Evolutionary conservation across 2,113 vertebrate genomes (phyloP), one percentile per base, ranked within the genome.

Genomic region (Triplophysa tibetana): DNA sequence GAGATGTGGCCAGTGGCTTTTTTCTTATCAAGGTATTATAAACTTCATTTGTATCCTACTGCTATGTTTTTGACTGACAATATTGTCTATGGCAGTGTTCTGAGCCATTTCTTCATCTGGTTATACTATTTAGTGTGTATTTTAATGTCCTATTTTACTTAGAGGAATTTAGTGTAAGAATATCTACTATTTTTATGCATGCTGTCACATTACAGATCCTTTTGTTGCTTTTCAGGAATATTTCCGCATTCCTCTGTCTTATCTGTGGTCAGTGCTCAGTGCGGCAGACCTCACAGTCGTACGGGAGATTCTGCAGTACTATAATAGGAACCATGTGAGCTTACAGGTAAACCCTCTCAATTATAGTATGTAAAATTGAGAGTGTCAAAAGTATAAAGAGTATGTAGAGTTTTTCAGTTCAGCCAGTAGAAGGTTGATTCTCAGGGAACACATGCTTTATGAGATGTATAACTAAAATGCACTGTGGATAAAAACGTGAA

Each of bases 281-380:
- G 68, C 84, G 8, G 58, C 90, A 52, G 87, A 93, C 60, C 70
- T 83, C 75, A 80, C 77, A 73, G 92, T 91, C 0, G 45, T 90
- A 83, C 87, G 89, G 33, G 82, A 91, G 83, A 91, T 94, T 70
- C 83, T 94, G n/a, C 86, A 88, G 69, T 92, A 89, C 80, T 90
- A 90, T 41, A 86, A 52, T 80, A 87, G 82, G 23, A 88, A 93
- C 83, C 87, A 86, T 75, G 69, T 81, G 0, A 82, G 23, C 0
- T 78, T 93, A 58, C 80, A 90, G 91, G 93, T 93, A 50, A 84
- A 38, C 16, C 0, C 0, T 23, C 23, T 33, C 11, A n/a, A 24
- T 58, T 56, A 74, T 17, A 29, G 24, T 8, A 50, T 29, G 12
- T 29, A 7, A n/a, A 54, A 66, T 9, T 5, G 1, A 23, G 11